phyloP scores from a whole-genome alignment of 2,113 vertebrate species.

The Lucifuga dentata region DNA sequence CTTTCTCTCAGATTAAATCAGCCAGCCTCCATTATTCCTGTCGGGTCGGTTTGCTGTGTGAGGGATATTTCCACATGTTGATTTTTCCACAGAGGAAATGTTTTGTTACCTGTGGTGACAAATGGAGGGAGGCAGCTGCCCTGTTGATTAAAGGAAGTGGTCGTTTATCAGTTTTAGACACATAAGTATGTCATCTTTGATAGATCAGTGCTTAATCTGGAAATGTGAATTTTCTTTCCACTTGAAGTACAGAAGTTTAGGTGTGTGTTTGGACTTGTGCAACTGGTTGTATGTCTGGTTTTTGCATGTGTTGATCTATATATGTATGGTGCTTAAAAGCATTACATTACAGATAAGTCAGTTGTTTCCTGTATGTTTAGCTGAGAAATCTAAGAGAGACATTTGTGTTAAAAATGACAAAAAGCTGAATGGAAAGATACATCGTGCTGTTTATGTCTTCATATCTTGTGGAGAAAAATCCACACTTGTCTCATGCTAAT shows the following conservation, averaged over 20 bases:
- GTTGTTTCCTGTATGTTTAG: too few species aligned
- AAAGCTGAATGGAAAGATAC: background rate
- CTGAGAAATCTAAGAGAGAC: background rate
- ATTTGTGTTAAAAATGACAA: background rate
- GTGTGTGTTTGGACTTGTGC: too few species aligned
- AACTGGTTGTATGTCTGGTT: too few species aligned
- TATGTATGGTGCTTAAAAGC: too few species aligned
- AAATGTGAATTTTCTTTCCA: too few species aligned
- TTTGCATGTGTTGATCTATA: too few species aligned
- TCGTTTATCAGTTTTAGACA: background rate
- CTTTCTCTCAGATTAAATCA: constrained; percentile 70
- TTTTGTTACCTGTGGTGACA: constrained; percentile 18
- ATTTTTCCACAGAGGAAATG: constrained; percentile 27
- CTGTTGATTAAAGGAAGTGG: background rate
- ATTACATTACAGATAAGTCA: too few species aligned
- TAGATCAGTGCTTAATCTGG: too few species aligned
- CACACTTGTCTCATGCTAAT: background rate
- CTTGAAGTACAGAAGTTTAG: too few species aligned
- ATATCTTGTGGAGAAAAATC: background rate
- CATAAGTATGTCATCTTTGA: background rate
- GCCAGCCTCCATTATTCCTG: constrained; percentile 37
- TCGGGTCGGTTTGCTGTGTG: constrained; percentile 31
- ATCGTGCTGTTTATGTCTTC: background rate
- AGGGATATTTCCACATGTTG: constrained; percentile 35
- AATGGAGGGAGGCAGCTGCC: background rate